Evolutionary conservation across 2,797 vertebrate species (phyloP).

Genomic region (Lerista edwardsae): DNA sequence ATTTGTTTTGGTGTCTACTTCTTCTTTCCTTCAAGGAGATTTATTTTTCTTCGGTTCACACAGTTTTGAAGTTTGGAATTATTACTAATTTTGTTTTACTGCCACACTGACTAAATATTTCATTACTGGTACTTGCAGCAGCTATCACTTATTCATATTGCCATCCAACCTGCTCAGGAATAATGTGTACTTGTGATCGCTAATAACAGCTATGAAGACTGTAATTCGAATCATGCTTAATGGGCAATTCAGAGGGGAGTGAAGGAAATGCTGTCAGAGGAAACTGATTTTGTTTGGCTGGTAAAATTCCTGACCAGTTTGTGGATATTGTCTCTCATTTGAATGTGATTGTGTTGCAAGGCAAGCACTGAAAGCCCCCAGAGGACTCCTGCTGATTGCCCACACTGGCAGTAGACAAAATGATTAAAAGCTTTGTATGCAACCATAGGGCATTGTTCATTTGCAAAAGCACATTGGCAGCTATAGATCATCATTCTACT

Average conservation of each 20-base stretch:
- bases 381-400: background rate
- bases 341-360: background rate
- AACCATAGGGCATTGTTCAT: background rate
- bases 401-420: background rate
- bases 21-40: background rate
- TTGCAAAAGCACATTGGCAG: slow-evolving; percentile 13
- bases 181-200: slow-evolving; percentile 20
- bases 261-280: slow-evolving; percentile 14
- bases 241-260: slow-evolving; percentile 2
- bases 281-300: slow-evolving; percentile 20
- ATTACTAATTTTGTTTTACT: background rate
- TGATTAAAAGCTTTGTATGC: background rate
- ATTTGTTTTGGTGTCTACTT: no score
- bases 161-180: background rate
- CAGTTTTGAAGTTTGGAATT: slow-evolving; percentile 44
- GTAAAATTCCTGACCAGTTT: background rate
- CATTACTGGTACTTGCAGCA: background rate
- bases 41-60: slow-evolving; percentile 36
- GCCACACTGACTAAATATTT: slow-evolving; percentile 52
- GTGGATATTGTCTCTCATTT: background rate
- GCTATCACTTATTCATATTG: slow-evolving; percentile 38
- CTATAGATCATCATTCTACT: accelerated
- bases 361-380: accelerated
- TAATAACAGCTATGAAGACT: slow-evolving; percentile 2
- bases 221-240: slow-evolving; percentile 30